Conservation (phyloP, 2,888 invertebrate genomes). For the Acleris sparsana region DNA sequence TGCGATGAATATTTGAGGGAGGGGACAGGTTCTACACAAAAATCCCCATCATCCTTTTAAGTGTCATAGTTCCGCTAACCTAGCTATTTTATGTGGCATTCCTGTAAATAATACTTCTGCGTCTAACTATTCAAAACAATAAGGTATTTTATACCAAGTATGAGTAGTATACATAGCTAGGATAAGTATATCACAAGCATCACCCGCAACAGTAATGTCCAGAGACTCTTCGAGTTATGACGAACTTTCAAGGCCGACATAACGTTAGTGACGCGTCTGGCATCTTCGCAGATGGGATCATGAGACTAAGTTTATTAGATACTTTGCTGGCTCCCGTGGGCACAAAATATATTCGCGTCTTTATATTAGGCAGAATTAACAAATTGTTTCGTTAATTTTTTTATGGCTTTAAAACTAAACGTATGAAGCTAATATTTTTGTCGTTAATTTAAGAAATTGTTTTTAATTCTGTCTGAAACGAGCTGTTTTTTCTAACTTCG, state of each 20-base stretch:
- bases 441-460: too few relatives aligned
- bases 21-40: too few relatives aligned
- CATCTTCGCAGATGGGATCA: constrained; percentile 30
- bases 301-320: constrained; percentile 34
- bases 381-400: too few relatives aligned
- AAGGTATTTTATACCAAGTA: neutral
- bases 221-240: constrained; percentile 24
- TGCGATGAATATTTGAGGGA: too few relatives aligned
- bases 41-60: too few relatives aligned
- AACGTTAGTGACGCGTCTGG: constrained; percentile 27
- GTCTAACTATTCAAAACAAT: neutral
- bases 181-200: neutral
- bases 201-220: constrained; percentile 24
- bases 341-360: constrained; percentile 7
- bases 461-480: too few relatives aligned
- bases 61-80: too few relatives aligned
- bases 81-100: too few relatives aligned
- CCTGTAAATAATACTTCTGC: too few relatives aligned
- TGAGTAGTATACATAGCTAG: neutral
- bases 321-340: constrained; percentile 27
- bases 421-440: too few relatives aligned
- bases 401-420: too few relatives aligned
- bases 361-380: neutral
- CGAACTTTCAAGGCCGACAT: constrained; percentile 26
- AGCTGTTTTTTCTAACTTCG: too few relatives aligned